phyloP scores from a whole-genome alignment of 1,140 invertebrate genomes.

The Harlomillsia oculata region DNA sequence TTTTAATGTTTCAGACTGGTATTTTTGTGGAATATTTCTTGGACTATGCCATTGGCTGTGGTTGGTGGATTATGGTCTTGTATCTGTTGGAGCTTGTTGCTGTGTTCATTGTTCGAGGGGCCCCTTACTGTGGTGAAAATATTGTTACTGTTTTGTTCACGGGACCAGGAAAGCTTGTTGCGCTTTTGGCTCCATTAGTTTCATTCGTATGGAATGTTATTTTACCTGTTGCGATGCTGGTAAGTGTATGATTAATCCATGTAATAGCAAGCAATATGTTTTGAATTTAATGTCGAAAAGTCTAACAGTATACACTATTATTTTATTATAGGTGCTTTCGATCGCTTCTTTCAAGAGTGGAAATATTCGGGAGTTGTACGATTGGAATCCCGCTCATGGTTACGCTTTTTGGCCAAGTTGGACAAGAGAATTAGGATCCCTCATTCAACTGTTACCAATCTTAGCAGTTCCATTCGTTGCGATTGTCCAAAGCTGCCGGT shows the following conservation, averaged over 20 bases:
- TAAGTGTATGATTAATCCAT: conserved; percentile 40
- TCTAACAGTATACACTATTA: conserved; percentile 16
- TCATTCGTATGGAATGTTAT: conserved; percentile 83
- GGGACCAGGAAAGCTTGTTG: conserved; percentile 30
- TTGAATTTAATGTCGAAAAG: background rate
- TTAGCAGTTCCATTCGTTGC: conserved; percentile 64
- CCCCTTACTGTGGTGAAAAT: conserved; percentile 71
- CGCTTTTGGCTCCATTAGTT: conserved; percentile 52
- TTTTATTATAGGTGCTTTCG: conserved; percentile 53
- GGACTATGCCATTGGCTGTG: conserved; percentile 67
- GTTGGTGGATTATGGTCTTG: conserved; percentile 75
- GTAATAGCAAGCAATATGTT: background rate
- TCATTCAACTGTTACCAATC: conserved; percentile 65
- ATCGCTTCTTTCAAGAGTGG: conserved; percentile 66
- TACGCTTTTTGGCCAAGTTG: conserved; percentile 63
- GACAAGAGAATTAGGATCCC: conserved; percentile 62
- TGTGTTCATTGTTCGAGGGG: conserved; percentile 31
- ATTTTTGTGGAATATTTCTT: conserved; percentile 73
- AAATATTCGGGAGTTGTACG: conserved; percentile 60
- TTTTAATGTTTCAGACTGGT: conserved; percentile 53
- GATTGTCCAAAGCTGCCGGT: conserved; percentile 70
- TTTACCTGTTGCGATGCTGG: conserved; percentile 64
- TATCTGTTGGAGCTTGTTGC: conserved; percentile 65
- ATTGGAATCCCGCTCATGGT: conserved; percentile 50
- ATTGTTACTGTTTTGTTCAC: conserved; percentile 57